Evolutionary conservation across 1,140 invertebrate genomes (phyloP), one percentile per base, ranked within the genome.

Genomic region (Antheraea pernyi): DNA sequence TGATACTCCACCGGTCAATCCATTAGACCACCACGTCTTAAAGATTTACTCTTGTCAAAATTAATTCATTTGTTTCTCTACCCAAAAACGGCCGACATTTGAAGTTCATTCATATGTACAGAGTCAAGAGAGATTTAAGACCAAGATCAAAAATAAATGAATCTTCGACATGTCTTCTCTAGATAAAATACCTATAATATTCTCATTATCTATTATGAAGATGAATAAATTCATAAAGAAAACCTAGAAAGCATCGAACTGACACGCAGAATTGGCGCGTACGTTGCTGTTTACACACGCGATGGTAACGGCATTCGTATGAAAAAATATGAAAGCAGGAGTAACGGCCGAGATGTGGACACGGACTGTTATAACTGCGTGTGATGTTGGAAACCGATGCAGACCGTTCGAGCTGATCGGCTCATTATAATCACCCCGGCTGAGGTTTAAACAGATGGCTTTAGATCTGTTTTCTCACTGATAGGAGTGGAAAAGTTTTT

Each of bases 311-410:
- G 46, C 16, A 53, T 53, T 53, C 46, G 13, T 53, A 16, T 53
- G 46, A 53, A 53, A n/a, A 53, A 53, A 53, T 53, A 53, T 53
- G 46, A 53, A 53, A 53, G 46, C 46, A 48, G 11, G 46, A 48
- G 46, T 48, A 53, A 53, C 46, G 46, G 46, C 46, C 46, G 46
- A 53, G 46, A 53, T 53, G 46, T 53, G 11, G 13, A 53, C 46
- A 53, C 16, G 46, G 46, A 53, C 46, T 53, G 46, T 53, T 53
- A 11, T 53, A 53, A 53, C 46, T 53, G 46, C 46, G 46, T 53
- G 46, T 16, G 46, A 16, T 53, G 46, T 53, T 53, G 46, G 46
- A 53, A 53, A 16, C 46, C 16, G 46, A 53, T 53, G 46, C 46
- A 53, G 46, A 53, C 46, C 16, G 46, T 53, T 53, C 16, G 46